Conservation (phyloP, 2,113 vertebrate genomes). For the Oceanodroma tethys region DNA sequence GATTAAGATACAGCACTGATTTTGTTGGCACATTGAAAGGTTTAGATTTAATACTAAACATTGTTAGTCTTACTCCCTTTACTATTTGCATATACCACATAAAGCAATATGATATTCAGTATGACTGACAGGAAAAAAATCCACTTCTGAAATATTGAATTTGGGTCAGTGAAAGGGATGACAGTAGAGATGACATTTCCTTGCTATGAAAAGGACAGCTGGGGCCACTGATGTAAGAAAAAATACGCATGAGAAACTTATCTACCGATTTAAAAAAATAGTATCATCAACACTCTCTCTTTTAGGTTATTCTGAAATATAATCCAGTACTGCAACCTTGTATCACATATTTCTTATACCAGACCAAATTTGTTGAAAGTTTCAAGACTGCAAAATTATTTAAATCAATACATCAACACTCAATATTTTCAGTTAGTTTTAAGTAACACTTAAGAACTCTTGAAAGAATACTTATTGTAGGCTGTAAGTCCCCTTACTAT, state of each 20-base stretch:
- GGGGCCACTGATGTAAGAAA: neutral
- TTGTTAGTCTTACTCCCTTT: neutral
- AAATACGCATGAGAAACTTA: neutral
- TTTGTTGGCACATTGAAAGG: neutral
- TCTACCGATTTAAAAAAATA: neutral
- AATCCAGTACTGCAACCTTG: neutral
- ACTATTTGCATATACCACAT: neutral
- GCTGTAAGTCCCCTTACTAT: neutral
- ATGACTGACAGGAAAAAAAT: neutral
- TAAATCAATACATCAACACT: neutral
- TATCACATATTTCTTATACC: neutral
- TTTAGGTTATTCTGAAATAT: neutral
- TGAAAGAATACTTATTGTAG: neutral
- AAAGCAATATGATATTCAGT: neutral
- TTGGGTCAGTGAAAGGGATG: neutral
- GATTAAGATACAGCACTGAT: neutral
- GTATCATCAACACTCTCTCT: neutral
- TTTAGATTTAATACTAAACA: neutral
- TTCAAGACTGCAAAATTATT: neutral
- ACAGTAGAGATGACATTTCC: neutral
- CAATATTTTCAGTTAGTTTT: neutral
- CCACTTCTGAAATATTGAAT: neutral
- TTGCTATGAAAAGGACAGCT: neutral
- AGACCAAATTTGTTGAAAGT: neutral
- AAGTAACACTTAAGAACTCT: neutral